These are phyloP conservation scores for Xestia c-nigrum DNA, from an alignment of 2,888 invertebrate genomes.

Conservation along the genomic window DNA sequence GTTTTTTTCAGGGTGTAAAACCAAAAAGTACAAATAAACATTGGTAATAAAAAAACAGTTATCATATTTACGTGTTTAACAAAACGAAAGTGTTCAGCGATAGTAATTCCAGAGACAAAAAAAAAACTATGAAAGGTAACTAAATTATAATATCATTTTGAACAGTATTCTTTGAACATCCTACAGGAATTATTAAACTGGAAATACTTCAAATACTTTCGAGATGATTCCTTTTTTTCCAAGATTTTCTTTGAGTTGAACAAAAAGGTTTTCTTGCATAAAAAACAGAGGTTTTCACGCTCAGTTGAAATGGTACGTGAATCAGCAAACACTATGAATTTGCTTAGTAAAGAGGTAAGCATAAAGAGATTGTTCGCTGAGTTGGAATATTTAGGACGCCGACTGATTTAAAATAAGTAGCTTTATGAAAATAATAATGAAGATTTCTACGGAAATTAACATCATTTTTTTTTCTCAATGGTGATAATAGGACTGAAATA, in stretches of 20 bases:
- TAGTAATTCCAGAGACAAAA: conserved; percentile 1
- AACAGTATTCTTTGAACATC: conserved; percentile 36
- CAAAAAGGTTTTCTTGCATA: conserved; percentile 45
- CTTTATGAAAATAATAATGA: conserved; percentile 8
- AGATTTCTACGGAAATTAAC: not conserved
- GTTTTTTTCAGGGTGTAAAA: not conserved
- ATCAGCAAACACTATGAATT: conserved; percentile 59
- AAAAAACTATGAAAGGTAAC: conserved; percentile 13
- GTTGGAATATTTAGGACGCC: conserved; percentile 24
- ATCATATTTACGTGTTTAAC: not conserved
- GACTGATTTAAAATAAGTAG: not conserved
- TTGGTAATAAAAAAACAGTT: conserved; percentile 15
- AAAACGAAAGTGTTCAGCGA: not conserved
- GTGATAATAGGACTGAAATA: not conserved
- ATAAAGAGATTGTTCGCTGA: conserved; percentile 5
- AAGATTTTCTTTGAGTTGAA: conserved; percentile 42
- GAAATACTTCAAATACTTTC: conserved; percentile 47
- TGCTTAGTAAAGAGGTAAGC: conserved; percentile 38
- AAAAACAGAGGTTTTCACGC: conserved; percentile 50
- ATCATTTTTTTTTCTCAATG: not conserved
- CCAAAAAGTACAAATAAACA: not conserved
- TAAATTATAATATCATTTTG: conserved; percentile 12
- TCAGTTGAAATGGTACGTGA: conserved; percentile 48
- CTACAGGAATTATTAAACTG: conserved; percentile 36
- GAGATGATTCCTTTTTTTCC: conserved; percentile 36